phyloP scores from a whole-genome alignment of 2,113 vertebrate species.

The Sclerurus mexicanus region DNA sequence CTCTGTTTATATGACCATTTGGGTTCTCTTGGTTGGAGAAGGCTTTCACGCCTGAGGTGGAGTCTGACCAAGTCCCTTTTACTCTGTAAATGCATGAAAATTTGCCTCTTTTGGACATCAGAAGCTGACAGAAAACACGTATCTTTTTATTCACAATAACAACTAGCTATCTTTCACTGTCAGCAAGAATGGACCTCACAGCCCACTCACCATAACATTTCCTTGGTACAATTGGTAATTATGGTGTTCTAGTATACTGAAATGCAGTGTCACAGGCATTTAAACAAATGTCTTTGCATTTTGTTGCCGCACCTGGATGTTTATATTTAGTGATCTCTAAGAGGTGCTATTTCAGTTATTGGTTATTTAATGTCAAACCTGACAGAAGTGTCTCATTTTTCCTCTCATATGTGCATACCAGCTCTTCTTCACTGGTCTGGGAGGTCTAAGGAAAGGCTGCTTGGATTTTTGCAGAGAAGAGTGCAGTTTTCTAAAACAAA shows the following conservation, averaged over 20 bases:
- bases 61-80: neutral
- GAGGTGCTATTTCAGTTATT: neutral
- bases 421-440: neutral
- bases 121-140: neutral
- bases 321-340: neutral
- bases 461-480: neutral
- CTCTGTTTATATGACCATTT: rapidly evolving
- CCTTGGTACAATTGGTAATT: neutral
- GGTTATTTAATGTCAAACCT: neutral
- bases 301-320: neutral
- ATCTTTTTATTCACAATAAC: neutral
- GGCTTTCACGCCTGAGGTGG: neutral
- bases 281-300: neutral
- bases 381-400: neutral
- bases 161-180: neutral
- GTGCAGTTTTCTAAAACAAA: neutral
- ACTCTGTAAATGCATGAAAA: neutral
- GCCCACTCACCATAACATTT: neutral
- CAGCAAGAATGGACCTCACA: neutral
- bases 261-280: neutral
- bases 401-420: neutral
- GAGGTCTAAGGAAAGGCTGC: neutral
- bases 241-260: neutral
- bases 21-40: neutral
- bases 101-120: neutral